Conservation (phyloP, 2,888 invertebrate species). For the Mimas tiliae region DNA sequence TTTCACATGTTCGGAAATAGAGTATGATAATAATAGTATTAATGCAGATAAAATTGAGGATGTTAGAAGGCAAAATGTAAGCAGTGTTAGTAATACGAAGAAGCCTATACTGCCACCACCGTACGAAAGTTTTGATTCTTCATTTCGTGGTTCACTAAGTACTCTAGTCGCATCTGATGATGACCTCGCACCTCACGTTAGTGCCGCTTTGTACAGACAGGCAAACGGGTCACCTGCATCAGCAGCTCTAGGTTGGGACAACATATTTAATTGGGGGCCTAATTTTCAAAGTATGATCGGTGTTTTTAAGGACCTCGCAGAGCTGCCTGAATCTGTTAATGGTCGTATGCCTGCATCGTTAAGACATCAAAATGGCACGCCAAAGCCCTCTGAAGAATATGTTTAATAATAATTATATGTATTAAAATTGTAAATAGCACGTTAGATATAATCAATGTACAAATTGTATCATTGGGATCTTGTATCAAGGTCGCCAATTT, state of each 20-base stretch:
- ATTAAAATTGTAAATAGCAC: conserved; percentile 50
- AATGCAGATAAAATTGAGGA: conserved; percentile 91
- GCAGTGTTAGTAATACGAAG: conserved; percentile 81
- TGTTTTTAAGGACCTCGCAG: conserved; percentile 98
- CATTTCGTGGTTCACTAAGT: conserved; percentile 96
- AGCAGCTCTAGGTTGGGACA: conserved; percentile 96
- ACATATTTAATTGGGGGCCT: conserved; percentile 97
- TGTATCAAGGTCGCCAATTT: conserved; percentile 80
- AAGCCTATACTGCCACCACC: conserved; percentile 90
- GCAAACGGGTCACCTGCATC: conserved; percentile 91
- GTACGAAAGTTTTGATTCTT: conserved; percentile 96
- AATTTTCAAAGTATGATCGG: conserved; percentile 98
- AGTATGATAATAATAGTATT: conserved; percentile 96
- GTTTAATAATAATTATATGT: conserved; percentile 79
- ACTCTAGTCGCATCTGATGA: conserved; percentile 97
- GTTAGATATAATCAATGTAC: conserved; percentile 61
- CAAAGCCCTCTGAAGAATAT: conserved; percentile 95
- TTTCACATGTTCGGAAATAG: conserved; percentile 99
- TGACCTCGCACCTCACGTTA: conserved; percentile 92
- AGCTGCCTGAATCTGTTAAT: conserved; percentile 93
- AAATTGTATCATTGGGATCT: conserved; percentile 71
- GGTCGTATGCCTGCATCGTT: conserved; percentile 90
- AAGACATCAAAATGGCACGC: conserved; percentile 90
- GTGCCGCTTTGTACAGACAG: conserved; percentile 91
- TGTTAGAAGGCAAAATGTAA: conserved; percentile 84